phyloP scores from a whole-genome alignment of 2,888 invertebrate genomes.

The Cosmia trapezina region DNA sequence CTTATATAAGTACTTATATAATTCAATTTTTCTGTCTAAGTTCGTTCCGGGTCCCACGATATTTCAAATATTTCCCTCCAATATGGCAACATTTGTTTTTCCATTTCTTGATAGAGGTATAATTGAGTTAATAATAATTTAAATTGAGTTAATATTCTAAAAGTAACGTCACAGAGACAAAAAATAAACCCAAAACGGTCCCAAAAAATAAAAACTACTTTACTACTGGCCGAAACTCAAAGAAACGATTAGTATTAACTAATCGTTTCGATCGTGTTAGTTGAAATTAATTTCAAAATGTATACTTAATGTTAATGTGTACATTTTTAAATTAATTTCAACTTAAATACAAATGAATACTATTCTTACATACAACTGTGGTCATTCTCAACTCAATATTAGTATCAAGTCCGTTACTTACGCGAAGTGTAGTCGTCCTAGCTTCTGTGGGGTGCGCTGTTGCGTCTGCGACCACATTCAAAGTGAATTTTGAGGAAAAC shows the following conservation, averaged over 20 bases:
- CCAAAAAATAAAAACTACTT: not conserved
- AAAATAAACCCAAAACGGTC: not conserved
- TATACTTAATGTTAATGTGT: too few relatives aligned
- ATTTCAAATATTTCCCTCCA: not conserved
- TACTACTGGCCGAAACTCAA: not conserved
- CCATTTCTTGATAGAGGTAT: not conserved
- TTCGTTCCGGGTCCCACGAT: not conserved
- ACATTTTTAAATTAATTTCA: not conserved
- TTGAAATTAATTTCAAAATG: too few relatives aligned
- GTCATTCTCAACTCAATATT: conserved; percentile 33
- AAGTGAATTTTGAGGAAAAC: conserved; percentile 62
- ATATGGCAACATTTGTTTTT: not conserved
- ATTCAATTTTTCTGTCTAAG: not conserved
- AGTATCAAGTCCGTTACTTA: conserved; percentile 37
- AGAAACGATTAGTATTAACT: too few relatives aligned
- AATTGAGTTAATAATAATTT: too few relatives aligned
- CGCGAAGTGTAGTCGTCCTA: conserved; percentile 45
- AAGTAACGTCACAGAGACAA: not conserved
- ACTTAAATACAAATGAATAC: not conserved
- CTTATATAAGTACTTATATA: too few relatives aligned
- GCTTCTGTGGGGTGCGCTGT: conserved; percentile 16
- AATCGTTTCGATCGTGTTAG: too few relatives aligned
- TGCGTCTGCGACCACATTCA: conserved; percentile 49
- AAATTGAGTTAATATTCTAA: too few relatives aligned
- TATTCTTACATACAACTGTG: conserved; percentile 15